Base-by-base conservation (phyloP, 1,140 invertebrate genomes). In the Linepithema humile region DNA sequence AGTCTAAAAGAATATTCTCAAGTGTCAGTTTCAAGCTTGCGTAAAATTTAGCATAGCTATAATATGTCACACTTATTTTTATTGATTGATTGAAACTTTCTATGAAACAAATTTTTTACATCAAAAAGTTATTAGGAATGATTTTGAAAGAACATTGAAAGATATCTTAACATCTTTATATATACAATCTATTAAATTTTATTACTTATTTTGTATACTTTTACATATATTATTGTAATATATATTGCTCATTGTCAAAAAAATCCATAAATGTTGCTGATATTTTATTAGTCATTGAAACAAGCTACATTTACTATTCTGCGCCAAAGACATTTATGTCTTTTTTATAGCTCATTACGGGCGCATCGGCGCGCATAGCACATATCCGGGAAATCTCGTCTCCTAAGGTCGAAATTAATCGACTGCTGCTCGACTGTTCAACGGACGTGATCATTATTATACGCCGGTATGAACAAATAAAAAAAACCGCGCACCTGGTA, bases 351-450 rank as follows among this genome's bases (percentile, higher is more conserved):
- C 48, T 80, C 64, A 80, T 80, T 80, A 80, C 3, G 6, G 23
- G 20, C 35, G 35, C 48, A 12, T 55, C 32, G 17, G n/a, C 23
- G 48, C 48, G 45, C 35, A 12, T 35, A 43, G 20, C 50, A 20
- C 17, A 3, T 69, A 80, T 80, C 48, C 64, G 62, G 23, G 64
- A 80, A 57, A 69, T 80, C 64, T 40, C 12, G 62, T 55, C 73
- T 65, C 38, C 26, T 70, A 55, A 55, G 64, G 50, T 80, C n/a
- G 26, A 80, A 70, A 69, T 80, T 80, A 80, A 80, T 80, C 48
- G 75, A 20, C n/a, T 15, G n/a, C 32, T 9, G 15, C 32, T 75
- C n/a, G n/a, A n/a, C n/a, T n/a, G n/a, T n/a, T 48, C 3, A 10
- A 23, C 40, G 59, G 43, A 50, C 20, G 20, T 26, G 23, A 45